Evolutionary conservation across 1,140 invertebrate species (phyloP).

Genomic region (Aphidius gifuensis): DNA sequence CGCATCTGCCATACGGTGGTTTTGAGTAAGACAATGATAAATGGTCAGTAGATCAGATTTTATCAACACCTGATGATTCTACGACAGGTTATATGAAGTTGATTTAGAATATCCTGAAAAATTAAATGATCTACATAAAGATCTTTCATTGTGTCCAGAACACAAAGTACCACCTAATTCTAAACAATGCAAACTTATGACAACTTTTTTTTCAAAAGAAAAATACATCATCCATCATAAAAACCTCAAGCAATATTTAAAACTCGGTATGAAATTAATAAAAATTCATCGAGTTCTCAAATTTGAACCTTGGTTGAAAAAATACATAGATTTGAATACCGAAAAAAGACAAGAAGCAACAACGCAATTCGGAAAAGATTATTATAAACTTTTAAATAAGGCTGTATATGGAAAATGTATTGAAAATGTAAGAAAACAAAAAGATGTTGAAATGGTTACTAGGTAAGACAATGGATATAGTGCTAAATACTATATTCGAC

Average conservation of each 20-base stretch:
- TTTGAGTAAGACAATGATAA: conserved; percentile 6
- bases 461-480: background rate
- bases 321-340: conserved; percentile 8
- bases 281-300: background rate
- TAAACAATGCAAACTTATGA: too few species aligned
- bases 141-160: too few species aligned
- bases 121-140: too few species aligned
- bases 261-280: too few species aligned
- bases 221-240: too few species aligned
- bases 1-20: background rate
- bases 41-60: background rate
- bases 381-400: too few species aligned
- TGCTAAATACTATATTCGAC: background rate
- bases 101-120: too few species aligned
- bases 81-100: too few species aligned
- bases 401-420: too few species aligned
- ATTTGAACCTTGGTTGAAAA: background rate
- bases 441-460: background rate
- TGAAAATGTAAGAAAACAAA: conserved; percentile 20
- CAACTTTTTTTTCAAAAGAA: too few species aligned
- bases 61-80: background rate
- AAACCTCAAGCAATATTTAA: too few species aligned
- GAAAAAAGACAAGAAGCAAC: background rate
- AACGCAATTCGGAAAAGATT: conserved; percentile 2
- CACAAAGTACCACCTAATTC: too few species aligned